A percentile compares a stretch with the other conserved stretches of the same genome.
phyloP scores from a whole-genome alignment of 2,113 vertebrate genomes.

The Pampusana beccarii region DNA sequence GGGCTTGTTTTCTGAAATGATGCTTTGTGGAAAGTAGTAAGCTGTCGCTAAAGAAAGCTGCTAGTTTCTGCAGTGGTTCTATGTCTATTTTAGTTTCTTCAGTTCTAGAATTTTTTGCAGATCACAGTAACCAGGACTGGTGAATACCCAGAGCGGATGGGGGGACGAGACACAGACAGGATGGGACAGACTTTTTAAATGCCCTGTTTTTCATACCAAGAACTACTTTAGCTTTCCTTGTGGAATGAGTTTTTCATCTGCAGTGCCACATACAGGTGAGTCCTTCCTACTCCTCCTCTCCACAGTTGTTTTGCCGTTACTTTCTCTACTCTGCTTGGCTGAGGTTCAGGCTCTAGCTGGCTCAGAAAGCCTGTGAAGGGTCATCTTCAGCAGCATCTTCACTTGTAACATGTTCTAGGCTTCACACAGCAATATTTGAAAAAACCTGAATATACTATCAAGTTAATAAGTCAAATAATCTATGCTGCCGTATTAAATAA shows the following conservation, averaged over 20 bases:
- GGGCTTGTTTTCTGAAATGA: not conserved
- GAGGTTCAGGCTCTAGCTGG: not conserved
- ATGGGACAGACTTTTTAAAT: not conserved
- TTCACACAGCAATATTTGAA: not conserved
- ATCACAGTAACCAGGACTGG: not conserved
- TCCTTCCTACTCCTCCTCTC: not conserved
- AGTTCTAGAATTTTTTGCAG: not conserved
- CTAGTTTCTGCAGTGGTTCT: not conserved
- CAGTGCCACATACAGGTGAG: not conserved
- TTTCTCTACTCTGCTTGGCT: not conserved
- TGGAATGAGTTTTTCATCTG: not conserved
- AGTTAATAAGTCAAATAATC: not conserved
- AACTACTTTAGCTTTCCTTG: not conserved
- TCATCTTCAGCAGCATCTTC: not conserved
- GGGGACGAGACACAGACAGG: fast-evolving
- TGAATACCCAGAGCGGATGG: not conserved
- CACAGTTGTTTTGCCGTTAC: not conserved
- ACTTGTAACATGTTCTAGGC: not conserved
- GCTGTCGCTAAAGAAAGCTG: not conserved
- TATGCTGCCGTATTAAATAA: not conserved
- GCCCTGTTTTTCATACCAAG: not conserved
- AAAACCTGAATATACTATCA: not conserved
- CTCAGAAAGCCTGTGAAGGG: not conserved
- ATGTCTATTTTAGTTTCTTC: not conserved
- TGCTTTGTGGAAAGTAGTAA: not conserved